Evolutionary conservation across 2,113 vertebrate genomes (phyloP), one percentile per base, ranked within the genome.

Genomic region (Phalacrocorax brasilianus): DNA sequence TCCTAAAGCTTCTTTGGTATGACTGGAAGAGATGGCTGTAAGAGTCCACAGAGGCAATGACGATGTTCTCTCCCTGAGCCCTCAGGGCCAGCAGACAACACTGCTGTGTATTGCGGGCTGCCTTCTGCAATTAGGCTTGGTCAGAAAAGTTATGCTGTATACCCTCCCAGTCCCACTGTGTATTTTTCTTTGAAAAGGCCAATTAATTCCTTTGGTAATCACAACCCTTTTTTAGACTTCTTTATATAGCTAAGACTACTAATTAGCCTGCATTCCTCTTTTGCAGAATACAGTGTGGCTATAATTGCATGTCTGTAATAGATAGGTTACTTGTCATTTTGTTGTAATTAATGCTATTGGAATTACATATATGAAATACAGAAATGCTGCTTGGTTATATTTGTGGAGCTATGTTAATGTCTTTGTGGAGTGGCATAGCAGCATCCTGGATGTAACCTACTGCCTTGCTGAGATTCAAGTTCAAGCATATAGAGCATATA

Each of bases 91-190:
- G 44, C 38, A 19, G 26, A 18, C 42, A 6, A 2, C 2, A 0
- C 49, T 35, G 32, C 61, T 35, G 18, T 4, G 4, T 2, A 2
- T 28, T 17, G 22, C 9, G 38, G 18, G 24, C 50, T 32, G 33
- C 56, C 24, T 67, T 42, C 62, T 33, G 52, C 44, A 26, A n/a
- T 26, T 58, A 58, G 59, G 10, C 58, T 45, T 26, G 33, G 33
- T 33, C 71, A 49, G 53, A 28, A 22, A 22, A 32, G 76, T 77
- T 49, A 10, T 7, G 4, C 23, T 81, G 15, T 28, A 2, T 33
- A 24, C 6, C 6, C 6, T 40, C 12, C 24, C 13, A 47, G 35
- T 12, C n/a, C 19, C 32, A 42, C 30, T 0, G 0, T 16, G 23
- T 30, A 11, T 62, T 85, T 47, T 75, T 42, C 44, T 73, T 52